These are phyloP conservation scores for Micrastur ruficollis DNA, from an alignment of 2,797 vertebrate genomes.

Conservation along the genomic window DNA sequence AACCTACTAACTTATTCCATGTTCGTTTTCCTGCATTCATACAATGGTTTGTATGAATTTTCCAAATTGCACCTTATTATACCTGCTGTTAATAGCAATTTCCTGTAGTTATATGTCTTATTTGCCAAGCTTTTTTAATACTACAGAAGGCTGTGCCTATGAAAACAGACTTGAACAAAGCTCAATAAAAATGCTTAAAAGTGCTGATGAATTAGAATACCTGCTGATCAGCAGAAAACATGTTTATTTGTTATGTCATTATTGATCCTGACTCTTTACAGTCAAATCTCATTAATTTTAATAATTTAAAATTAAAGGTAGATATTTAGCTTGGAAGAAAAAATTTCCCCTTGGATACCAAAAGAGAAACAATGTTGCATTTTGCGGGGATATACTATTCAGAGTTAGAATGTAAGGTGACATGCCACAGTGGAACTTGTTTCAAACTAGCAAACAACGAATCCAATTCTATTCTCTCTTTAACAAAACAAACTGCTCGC, in stretches of 20 bases:
- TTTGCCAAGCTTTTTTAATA: neutral
- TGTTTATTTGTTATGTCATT: neutral
- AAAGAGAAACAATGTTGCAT: neutral
- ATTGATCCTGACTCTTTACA: neutral
- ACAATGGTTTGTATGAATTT: neutral
- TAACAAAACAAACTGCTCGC: neutral
- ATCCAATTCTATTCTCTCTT: neutral
- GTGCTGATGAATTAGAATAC: slow-evolving; percentile 10
- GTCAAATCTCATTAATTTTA: neutral
- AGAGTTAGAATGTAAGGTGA: neutral
- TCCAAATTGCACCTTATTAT: neutral
- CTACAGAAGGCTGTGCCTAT: neutral
- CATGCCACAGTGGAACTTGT: neutral
- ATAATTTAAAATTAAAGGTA: neutral
- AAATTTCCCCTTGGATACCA: neutral
- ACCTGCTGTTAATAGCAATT: neutral
- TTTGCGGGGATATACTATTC: neutral
- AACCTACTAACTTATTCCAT: neutral
- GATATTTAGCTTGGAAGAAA: neutral
- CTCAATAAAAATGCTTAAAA: slow-evolving; percentile 9
- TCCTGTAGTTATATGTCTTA: neutral
- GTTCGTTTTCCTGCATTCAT: neutral
- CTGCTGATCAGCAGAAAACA: neutral
- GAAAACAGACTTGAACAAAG: neutral
- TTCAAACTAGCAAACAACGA: neutral